Evolutionary conservation across 2,797 vertebrate species (phyloP), one percentile per base, ranked within the genome.

Genomic region (Avahi laniger): DNA sequence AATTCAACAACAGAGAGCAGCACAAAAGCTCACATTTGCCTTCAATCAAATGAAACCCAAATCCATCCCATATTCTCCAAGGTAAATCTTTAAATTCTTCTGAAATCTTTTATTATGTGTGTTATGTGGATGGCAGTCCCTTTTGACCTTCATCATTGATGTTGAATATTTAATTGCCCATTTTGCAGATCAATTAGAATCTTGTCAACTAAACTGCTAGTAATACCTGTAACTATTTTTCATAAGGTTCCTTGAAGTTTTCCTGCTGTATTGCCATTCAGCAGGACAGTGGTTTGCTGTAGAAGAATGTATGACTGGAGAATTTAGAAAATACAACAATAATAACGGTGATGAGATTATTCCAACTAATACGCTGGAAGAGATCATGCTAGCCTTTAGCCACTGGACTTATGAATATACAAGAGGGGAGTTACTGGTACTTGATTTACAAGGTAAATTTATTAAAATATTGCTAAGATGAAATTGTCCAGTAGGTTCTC

Each of bases 231-330:
- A 80, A 84, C 67, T 97, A 61, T 80, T 97, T 95, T 98, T 92
- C 59, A 50, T 84, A 95, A 99, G 99, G 98, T 99, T 99, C 95
- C 98, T 99, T 98, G 99, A 99, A 98, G 99, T 99, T 97, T 99
- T 99, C 97, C 98, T 99, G 97, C 98, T 99, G 69, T 99, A 99
- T 98, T 99, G 99, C 98, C 99, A 99, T 97, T 99, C 99, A 84
- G 99, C 99, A n/a, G 99, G 99, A 41, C 99, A 99, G 98, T 99
- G 99, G 99, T 99, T 99, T 95, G 99, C 99, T 5, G 99, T 99
- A 88, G 99, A 99, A 97, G 99, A 99, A 97, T 99, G 99, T 97
- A 99, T 99, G 98, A 99, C 99, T 0, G 99, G 99, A 67, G 99
- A 99, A 98, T 99, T 99, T 97, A 98, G 99, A 94, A 99, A 99